Percentiles rank a stretch among this genome's conserved stretches.
phyloP scores from a whole-genome alignment of 2,888 invertebrate species.

The Chydorus sphaericus region DNA sequence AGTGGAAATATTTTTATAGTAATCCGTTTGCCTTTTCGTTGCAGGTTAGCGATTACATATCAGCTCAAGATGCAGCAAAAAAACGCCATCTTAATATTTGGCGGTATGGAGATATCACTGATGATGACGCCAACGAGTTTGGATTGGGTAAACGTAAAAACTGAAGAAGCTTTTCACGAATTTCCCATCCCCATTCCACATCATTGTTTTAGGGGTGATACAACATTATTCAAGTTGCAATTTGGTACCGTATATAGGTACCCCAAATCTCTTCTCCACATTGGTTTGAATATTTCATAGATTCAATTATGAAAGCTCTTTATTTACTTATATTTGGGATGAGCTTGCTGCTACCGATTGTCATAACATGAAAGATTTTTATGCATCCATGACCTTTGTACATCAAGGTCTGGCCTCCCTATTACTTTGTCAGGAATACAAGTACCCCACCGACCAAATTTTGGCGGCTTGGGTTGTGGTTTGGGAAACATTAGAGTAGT shows the following conservation, averaged over 20 bases:
- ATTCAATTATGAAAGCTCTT: not conserved
- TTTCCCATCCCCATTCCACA: not conserved
- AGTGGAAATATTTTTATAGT: not conserved
- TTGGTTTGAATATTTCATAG: not conserved
- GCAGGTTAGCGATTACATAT: conserved; percentile 59
- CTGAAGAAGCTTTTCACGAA: not conserved
- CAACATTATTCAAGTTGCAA: not conserved
- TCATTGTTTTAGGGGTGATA: not conserved
- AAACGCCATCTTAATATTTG: conserved; percentile 77
- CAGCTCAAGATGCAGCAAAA: conserved; percentile 74
- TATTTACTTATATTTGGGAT: too few relatives aligned
- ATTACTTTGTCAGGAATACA: not conserved
- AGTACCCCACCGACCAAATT: not conserved
- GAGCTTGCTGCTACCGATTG: not conserved
- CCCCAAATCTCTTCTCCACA: not conserved
- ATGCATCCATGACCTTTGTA: not conserved
- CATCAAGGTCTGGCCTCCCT: not conserved
- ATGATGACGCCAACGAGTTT: conserved; percentile 70
- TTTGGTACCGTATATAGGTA: not conserved
- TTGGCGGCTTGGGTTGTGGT: not conserved
- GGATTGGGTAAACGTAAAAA: conserved; percentile 30
- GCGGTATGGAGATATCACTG: conserved; percentile 97
- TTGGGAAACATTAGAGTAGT: not conserved
- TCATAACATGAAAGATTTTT: not conserved
- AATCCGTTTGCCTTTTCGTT: conserved; percentile 17